Evolutionary conservation across 1,140 invertebrate species (phyloP).

Genomic region (Drosophila nebulosa): DNA sequence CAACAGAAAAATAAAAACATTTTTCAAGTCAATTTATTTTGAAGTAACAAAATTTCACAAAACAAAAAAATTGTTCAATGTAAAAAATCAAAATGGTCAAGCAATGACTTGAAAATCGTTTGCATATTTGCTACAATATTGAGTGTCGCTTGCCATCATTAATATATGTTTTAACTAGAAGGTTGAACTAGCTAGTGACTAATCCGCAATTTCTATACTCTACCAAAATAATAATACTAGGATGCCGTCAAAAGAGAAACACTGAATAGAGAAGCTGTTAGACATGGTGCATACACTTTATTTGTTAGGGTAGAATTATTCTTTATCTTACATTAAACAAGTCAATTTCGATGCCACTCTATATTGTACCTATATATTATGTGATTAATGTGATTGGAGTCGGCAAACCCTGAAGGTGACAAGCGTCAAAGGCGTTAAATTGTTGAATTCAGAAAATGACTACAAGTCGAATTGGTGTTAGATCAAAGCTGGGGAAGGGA

Average conservation of each 20-base stretch:
- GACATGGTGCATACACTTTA: not conserved
- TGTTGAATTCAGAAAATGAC: slow-evolving; percentile 44
- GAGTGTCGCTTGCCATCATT: slow-evolving; percentile 25
- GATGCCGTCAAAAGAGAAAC: no score
- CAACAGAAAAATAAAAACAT: slow-evolving; percentile 17
- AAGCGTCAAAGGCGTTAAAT: slow-evolving; percentile 62
- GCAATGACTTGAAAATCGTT: not conserved
- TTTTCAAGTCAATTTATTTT: slow-evolving; percentile 18
- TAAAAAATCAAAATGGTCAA: slow-evolving; percentile 11
- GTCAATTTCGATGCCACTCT: slow-evolving; percentile 38
- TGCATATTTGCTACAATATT: slow-evolving; percentile 8
- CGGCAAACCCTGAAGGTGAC: slow-evolving; percentile 43
- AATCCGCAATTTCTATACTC: not conserved
- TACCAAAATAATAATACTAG: not conserved
- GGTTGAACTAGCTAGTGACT: not conserved
- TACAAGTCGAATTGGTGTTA: not conserved
- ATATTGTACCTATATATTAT: not conserved
- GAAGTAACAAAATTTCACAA: slow-evolving; percentile 34
- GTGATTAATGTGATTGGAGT: slow-evolving; percentile 39
- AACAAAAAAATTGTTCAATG: slow-evolving; percentile 1
- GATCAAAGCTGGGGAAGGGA: not conserved
- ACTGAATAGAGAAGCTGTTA: no score
- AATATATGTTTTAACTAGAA: slow-evolving; percentile 1
- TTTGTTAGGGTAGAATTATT: slow-evolving; percentile 4
- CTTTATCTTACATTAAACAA: slow-evolving; percentile 32